These are phyloP conservation scores for Ceratoteleas bidentatus DNA, from an alignment of 1,140 invertebrate genomes.

Conservation along the genomic window DNA sequence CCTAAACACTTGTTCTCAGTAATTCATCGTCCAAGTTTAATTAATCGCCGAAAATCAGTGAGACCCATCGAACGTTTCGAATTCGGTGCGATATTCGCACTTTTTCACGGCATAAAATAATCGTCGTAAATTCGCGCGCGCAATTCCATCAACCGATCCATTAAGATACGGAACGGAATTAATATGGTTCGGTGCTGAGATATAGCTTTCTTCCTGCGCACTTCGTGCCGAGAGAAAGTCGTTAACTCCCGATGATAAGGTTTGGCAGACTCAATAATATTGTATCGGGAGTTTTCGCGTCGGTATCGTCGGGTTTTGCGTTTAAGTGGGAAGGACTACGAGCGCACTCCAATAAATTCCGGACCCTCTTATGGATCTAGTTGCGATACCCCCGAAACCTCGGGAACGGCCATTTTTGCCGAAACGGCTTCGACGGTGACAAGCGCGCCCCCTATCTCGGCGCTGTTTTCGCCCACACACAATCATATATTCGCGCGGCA, in stretches of 20 bases:
- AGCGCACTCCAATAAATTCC: slow-evolving; percentile 43
- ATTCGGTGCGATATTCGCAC: slow-evolving; percentile 1
- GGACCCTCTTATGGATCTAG: slow-evolving; percentile 29
- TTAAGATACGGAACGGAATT: slow-evolving; percentile 53
- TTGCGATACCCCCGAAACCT: slow-evolving; percentile 8
- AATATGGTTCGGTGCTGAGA: slow-evolving; percentile 48
- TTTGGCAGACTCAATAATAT: slow-evolving; percentile 51
- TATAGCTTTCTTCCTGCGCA: slow-evolving; percentile 38
- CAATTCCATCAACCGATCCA: slow-evolving; percentile 45
- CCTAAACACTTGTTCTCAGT: no score
- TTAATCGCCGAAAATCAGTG: not conserved
- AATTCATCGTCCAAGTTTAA: not conserved
- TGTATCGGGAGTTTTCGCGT: slow-evolving; percentile 32
- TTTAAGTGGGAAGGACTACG: slow-evolving; percentile 34
- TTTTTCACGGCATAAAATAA: slow-evolving; percentile 22
- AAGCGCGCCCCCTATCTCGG: not conserved
- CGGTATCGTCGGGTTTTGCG: slow-evolving; percentile 19
- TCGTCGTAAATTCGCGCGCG: slow-evolving; percentile 33
- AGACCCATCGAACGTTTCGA: not conserved
- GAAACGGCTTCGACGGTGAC: not conserved
- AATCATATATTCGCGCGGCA: slow-evolving; percentile 44
- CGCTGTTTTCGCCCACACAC: slow-evolving; percentile 14
- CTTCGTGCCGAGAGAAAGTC: slow-evolving; percentile 37
- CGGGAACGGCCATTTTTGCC: slow-evolving; percentile 24
- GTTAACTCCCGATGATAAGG: slow-evolving; percentile 49